Percentiles rank a stretch among this genome's conserved stretches.
These are phyloP conservation scores for Axis porcinus DNA, from an alignment of 2,113 vertebrate genomes.

Conservation along the genomic window DNA sequence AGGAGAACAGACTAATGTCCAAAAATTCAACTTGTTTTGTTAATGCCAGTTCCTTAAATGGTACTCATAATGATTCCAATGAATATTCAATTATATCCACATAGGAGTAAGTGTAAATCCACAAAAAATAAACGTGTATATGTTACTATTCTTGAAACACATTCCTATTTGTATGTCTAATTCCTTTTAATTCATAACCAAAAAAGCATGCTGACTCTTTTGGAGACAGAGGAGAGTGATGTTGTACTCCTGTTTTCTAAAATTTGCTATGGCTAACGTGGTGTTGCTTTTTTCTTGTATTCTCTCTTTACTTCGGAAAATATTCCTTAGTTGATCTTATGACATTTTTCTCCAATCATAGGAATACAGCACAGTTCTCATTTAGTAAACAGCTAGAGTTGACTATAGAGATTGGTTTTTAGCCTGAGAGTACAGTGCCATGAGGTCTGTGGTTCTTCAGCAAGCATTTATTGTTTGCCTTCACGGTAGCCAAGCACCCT, in stretches of 20 bases:
- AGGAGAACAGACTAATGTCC: not conserved
- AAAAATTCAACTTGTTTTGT: slow-evolving; percentile 19
- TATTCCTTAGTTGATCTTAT: not conserved
- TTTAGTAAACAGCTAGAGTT: not conserved
- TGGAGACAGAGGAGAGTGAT: not conserved
- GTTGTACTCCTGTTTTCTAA: not conserved
- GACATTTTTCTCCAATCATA: not conserved
- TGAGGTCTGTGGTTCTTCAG: not conserved
- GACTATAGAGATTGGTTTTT: not conserved
- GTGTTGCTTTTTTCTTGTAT: not conserved
- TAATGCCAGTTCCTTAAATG: not conserved
- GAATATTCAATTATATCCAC: not conserved
- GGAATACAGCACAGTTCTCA: not conserved
- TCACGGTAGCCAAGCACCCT: not conserved
- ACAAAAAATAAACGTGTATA: not conserved
- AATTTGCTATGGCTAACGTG: not conserved
- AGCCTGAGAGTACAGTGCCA: not conserved
- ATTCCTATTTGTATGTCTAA: not conserved
- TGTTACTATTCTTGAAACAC: not conserved
- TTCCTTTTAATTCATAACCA: not conserved
- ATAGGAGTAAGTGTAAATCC: not conserved
- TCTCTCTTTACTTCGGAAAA: not conserved
- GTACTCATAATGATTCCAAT: not conserved
- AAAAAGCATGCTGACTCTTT: not conserved
- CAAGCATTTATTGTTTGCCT: not conserved